These are phyloP conservation scores for Galerucella pusilla DNA, from an alignment of 2,888 invertebrate species.

Conservation along the genomic window DNA sequence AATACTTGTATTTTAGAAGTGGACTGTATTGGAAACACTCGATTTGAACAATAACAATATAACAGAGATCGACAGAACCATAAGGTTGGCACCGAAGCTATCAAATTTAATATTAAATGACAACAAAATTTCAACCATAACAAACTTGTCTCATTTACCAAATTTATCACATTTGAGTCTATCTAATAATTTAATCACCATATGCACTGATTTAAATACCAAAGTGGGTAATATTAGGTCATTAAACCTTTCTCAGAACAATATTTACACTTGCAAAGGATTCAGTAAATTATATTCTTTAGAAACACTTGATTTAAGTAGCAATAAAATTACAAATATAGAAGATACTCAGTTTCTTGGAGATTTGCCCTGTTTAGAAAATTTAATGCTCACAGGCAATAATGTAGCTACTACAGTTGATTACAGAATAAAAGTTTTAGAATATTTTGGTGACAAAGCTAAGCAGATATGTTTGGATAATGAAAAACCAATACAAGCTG, in stretches of 20 bases:
- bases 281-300: conserved; percentile 88
- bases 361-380: conserved; percentile 86
- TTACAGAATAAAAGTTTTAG: conserved; percentile 90
- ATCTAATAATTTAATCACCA: conserved; percentile 80
- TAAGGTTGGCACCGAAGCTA: conserved; percentile 79
- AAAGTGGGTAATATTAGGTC: conserved; percentile 90
- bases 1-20: conserved; percentile 68
- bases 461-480: conserved; percentile 88
- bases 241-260: conserved; percentile 87
- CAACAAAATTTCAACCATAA: conserved; percentile 80
- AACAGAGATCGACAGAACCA: conserved; percentile 81
- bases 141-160: conserved; percentile 82
- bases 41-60: conserved; percentile 86
- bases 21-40: conserved; percentile 76
- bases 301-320: conserved; percentile 85
- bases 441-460: conserved; percentile 86
- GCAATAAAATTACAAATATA: conserved; percentile 84
- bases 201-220: conserved; percentile 82
- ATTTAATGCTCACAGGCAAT: conserved; percentile 89
- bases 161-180: conserved; percentile 81
- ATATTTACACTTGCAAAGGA: conserved; percentile 76
- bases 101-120: conserved; percentile 79
- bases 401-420: conserved; percentile 88
- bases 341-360: conserved; percentile 85
- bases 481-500: conserved; percentile 86